Evolutionary conservation across 2,113 vertebrate genomes (phyloP).

Genomic region (Dicerorhinus sumatrensis): DNA sequence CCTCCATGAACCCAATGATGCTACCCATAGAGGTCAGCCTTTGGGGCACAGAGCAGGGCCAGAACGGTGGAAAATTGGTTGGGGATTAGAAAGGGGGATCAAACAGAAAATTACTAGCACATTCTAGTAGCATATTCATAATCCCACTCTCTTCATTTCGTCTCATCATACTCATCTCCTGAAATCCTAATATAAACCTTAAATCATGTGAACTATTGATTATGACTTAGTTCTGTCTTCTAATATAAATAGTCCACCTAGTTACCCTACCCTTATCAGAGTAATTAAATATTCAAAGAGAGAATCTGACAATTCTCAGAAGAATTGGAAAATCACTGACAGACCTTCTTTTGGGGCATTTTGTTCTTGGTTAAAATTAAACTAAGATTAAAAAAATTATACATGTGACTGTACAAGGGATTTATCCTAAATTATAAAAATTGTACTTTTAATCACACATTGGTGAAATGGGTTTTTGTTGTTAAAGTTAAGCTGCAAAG

Average conservation of each 20-base stretch:
- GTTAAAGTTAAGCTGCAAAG: conserved; percentile 46
- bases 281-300: conserved; percentile 45
- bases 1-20: neutral
- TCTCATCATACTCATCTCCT: neutral
- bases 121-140: neutral
- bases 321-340: conserved; percentile 53
- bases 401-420: neutral
- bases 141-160: neutral
- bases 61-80: neutral
- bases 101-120: neutral
- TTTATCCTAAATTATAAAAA: conserved; percentile 72
- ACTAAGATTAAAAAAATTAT: conserved; percentile 20
- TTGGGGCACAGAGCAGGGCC: neutral
- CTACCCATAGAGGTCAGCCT: neutral
- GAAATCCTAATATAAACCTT: conserved; percentile 38
- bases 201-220: conserved; percentile 34
- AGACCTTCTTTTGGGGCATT: conserved; percentile 51
- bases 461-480: conserved; percentile 35
- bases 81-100: neutral
- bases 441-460: conserved; percentile 50
- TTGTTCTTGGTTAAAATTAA: conserved; percentile 70
- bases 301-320: conserved; percentile 39
- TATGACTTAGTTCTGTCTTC: conserved; percentile 39
- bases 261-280: neutral
- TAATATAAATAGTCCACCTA: conserved; percentile 30